These are phyloP conservation scores for Piscicola geometra DNA, from an alignment of 2,888 invertebrate species.

Conservation along the genomic window DNA sequence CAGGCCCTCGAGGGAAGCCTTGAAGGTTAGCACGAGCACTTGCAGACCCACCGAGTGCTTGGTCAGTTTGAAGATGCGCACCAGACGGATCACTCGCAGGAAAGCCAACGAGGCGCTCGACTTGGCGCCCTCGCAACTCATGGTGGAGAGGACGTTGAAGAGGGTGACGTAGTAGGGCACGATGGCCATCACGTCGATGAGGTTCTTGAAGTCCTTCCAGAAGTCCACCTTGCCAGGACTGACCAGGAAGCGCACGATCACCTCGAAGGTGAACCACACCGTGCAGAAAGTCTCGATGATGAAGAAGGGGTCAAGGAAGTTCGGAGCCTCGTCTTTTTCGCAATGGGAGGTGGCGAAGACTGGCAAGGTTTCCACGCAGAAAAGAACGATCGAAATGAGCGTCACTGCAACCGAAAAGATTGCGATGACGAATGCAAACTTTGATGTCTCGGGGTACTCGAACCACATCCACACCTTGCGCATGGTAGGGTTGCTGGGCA, in stretches of 20 bases:
- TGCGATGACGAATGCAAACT: conserved; percentile 52
- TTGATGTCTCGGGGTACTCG: conserved; percentile 55
- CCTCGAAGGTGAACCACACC: conserved; percentile 58
- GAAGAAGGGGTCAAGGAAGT: conserved; percentile 56
- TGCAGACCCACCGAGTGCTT: conserved; percentile 59
- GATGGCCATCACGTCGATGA: conserved; percentile 59
- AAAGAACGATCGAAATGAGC: conserved; percentile 53
- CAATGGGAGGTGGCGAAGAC: conserved; percentile 48
- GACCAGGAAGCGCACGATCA: conserved; percentile 55
- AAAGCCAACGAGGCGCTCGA: conserved; percentile 58
- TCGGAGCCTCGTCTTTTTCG: conserved; percentile 47
- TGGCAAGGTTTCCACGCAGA: conserved; percentile 55
- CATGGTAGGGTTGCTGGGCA: conserved; percentile 50
- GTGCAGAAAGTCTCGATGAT: conserved; percentile 58
- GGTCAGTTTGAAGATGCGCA: conserved; percentile 58
- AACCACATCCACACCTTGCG: conserved; percentile 54
- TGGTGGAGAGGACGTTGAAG: conserved; percentile 51
- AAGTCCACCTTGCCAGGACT: conserved; percentile 58
- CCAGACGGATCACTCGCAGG: conserved; percentile 57
- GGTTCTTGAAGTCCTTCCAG: conserved; percentile 57
- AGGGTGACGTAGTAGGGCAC: conserved; percentile 59
- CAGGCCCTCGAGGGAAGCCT: conserved; percentile 57
- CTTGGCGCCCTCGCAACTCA: conserved; percentile 53
- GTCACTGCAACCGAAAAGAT: conserved; percentile 53
- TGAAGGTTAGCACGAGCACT: conserved; percentile 58